These are phyloP conservation scores for Pterophyllum scalare DNA, from an alignment of 2,113 vertebrate genomes.

Conservation along the genomic window DNA sequence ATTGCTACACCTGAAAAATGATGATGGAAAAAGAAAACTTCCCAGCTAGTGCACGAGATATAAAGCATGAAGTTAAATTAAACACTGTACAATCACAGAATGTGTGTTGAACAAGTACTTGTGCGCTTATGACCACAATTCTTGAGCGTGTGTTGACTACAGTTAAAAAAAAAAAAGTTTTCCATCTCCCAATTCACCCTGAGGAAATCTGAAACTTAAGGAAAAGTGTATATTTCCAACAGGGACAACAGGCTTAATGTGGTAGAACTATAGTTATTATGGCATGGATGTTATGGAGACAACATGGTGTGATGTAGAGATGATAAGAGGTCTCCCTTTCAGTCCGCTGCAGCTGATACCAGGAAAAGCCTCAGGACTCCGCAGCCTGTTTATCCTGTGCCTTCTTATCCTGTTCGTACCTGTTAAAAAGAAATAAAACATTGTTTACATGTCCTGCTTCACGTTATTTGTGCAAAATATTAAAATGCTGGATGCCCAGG, in stretches of 20 bases:
- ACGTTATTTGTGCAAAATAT: background rate
- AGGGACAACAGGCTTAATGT: slow-evolving; percentile 52
- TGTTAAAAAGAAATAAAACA: slow-evolving; percentile 45
- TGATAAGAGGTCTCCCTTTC: slow-evolving; percentile 61
- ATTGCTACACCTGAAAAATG: slow-evolving; percentile 47
- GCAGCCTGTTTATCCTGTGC: slow-evolving; percentile 72
- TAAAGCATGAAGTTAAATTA: slow-evolving; percentile 46
- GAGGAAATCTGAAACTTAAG: slow-evolving; percentile 58
- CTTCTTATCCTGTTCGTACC: slow-evolving; percentile 87
- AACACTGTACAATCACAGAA: slow-evolving; percentile 63
- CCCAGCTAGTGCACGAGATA: slow-evolving; percentile 26
- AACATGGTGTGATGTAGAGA: slow-evolving; percentile 16
- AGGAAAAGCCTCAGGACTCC: slow-evolving; percentile 64
- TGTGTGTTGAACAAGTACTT: slow-evolving; percentile 53
- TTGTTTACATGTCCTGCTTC: background rate
- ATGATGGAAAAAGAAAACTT: slow-evolving; percentile 38
- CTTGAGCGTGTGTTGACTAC: slow-evolving; percentile 44
- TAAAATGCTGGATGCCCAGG: background rate
- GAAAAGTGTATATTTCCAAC: slow-evolving; percentile 63
- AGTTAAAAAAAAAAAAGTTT: slow-evolving; percentile 40
- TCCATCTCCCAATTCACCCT: slow-evolving; percentile 15
- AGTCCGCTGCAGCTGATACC: slow-evolving; percentile 28
- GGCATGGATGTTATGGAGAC: slow-evolving; percentile 60
- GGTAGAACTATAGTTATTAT: slow-evolving; percentile 50
- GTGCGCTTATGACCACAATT: slow-evolving; percentile 67